Base-by-base conservation (phyloP, 2,888 invertebrate species). In the Trachelus stipa region DNA sequence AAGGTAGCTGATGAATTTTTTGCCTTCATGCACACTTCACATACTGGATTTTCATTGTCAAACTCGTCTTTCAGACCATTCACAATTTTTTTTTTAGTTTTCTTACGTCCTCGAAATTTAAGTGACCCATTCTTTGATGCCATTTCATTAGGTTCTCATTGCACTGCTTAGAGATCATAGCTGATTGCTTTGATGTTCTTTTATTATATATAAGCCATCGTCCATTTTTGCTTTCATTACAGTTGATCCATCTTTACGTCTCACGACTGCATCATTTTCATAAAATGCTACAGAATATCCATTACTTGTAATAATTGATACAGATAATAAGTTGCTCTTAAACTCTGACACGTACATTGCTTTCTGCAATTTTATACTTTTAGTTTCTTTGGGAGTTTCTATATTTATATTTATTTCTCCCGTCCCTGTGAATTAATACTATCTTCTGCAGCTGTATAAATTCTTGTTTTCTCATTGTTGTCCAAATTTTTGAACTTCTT, bases 281-380 rank as follows among this genome's bases (percentile, higher is more conserved):
- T 76, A 30, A 75, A 85, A 88, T 23, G 33, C 80, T 11, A 87
- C 83, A 31, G 77, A 74, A 73, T 82, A 84, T 34, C 83, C 83
- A 35, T 84, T 85, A 9, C 85, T 77, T 11, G 85, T 86, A 74
- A 87, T 83, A 9, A 74, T 79, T 37, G 82, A 81, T 11, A 87
- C 85, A 15, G 86, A 88, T 37, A 87, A 12, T 37, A 88, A 74
- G 74, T 85, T 88, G 69, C 81, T 87, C 33, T 80, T 80, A 12
- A 88, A 77, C 4, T 84, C 81, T 30, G 86, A 85, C 0, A 86
- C 86, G 75, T 76, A 86, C n/a, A 86, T 40, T 11, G 81, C 84
- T 23, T 88, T 73, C 77, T 81, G 79, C 75, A 87, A 71, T 76
- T 80, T 80, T 81, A 83, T 12, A 0, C 15, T 15, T 37, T 81